Conservation (phyloP, 2,888 invertebrate species). For the Cyrtodaria siliqua region DNA sequence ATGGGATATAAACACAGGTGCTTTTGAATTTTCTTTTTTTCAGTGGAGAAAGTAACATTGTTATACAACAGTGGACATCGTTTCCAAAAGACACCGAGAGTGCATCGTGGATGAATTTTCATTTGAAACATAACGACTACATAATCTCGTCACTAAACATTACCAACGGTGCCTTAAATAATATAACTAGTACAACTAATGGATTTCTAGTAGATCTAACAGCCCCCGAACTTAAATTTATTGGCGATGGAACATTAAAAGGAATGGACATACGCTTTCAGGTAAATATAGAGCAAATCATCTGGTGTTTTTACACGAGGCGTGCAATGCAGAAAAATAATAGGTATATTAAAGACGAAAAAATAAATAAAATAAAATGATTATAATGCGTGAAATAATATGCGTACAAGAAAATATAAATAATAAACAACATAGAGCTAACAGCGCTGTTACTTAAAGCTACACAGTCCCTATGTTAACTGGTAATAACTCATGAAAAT, state of each 20-base stretch:
- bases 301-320: too few relatives aligned
- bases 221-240: conserved; percentile 58
- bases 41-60: background rate
- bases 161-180: conserved; percentile 70
- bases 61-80: conserved; percentile 53
- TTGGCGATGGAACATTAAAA: conserved; percentile 64
- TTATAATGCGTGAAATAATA: too few relatives aligned
- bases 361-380: too few relatives aligned
- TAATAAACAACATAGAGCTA: too few relatives aligned
- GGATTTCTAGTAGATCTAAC: conserved; percentile 74
- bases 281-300: conserved; percentile 47
- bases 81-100: conserved; percentile 38
- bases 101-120: conserved; percentile 71
- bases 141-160: conserved; percentile 63
- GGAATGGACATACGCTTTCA: conserved; percentile 64
- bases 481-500: too few relatives aligned
- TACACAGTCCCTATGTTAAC: too few relatives aligned
- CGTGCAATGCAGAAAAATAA: too few relatives aligned
- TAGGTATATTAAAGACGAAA: too few relatives aligned
- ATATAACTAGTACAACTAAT: conserved; percentile 45
- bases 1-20: too few relatives aligned
- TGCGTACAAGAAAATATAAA: too few relatives aligned
- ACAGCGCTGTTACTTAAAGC: too few relatives aligned
- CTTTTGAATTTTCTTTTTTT: too few relatives aligned
- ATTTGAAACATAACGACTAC: conserved; percentile 69